A percentile compares a stretch with the other conserved stretches of the same genome.
Conservation (phyloP, 2,797 vertebrate species). For the Rachycentron canadum region DNA sequence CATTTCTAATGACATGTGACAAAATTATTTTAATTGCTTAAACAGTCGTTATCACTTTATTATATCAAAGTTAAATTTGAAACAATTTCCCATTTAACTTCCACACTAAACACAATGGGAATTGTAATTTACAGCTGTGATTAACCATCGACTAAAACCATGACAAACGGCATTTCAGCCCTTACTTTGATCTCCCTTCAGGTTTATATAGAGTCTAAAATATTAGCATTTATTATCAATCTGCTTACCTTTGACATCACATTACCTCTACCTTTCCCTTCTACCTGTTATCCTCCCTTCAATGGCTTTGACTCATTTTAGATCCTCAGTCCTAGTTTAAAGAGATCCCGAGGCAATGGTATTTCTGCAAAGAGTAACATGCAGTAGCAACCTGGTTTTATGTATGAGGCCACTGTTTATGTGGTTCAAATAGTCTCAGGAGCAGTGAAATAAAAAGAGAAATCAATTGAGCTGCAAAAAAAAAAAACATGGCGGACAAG, state of each 20-base stretch:
- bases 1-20: neutral
- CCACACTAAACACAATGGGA: neutral
- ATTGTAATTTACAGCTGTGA: neutral
- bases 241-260: conserved; percentile 1
- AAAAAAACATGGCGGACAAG: neutral
- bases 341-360: conserved; percentile 11
- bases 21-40: neutral
- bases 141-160: neutral
- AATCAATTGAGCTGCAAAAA: conserved; percentile 32
- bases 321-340: conserved; percentile 13
- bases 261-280: neutral
- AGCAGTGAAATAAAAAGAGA: conserved; percentile 25
- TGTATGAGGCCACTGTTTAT: conserved; percentile 23
- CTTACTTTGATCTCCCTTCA: neutral
- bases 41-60: neutral
- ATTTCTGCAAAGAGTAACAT: conserved; percentile 12
- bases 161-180: neutral
- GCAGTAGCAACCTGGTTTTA: conserved; percentile 17
- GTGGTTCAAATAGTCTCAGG: conserved; percentile 7
- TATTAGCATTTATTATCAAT: neutral
- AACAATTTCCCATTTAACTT: neutral
- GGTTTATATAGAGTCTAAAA: neutral
- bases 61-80: neutral
- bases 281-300: neutral
- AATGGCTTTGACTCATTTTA: conserved; percentile 2